A percentile compares a stretch with the other conserved stretches of the same genome.
Conservation (phyloP, 2,113 vertebrate species). For the Pelodiscus sinensis region DNA sequence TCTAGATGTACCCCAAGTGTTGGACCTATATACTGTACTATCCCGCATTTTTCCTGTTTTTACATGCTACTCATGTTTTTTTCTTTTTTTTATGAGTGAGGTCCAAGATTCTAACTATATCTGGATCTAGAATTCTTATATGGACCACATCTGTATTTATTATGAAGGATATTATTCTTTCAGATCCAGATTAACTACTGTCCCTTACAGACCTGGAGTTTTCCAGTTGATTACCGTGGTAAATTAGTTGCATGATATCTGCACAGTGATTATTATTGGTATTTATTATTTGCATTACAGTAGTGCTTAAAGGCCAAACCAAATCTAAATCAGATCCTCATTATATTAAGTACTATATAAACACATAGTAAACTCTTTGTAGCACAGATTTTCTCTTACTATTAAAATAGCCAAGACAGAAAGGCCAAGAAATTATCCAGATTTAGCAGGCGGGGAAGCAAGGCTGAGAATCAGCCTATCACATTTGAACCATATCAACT, state of each 20-base stretch:
- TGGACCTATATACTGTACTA: background rate
- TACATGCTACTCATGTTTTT: background rate
- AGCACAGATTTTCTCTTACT: too few species aligned
- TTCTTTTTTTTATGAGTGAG: too few species aligned
- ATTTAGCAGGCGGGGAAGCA: background rate
- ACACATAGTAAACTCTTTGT: background rate
- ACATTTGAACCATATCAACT: background rate
- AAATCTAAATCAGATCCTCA: background rate
- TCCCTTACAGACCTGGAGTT: too few species aligned
- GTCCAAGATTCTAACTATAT: background rate
- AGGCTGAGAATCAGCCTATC: background rate
- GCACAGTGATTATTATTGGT: background rate
- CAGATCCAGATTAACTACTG: background rate
- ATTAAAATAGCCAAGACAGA: background rate
- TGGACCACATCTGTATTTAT: background rate
- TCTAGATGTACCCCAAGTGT: background rate
- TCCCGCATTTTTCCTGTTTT: background rate
- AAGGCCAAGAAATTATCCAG: background rate
- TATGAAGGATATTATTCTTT: background rate
- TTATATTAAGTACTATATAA: background rate
- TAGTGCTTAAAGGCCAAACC: background rate
- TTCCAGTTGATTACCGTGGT: background rate
- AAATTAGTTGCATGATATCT: background rate
- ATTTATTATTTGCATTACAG: background rate
- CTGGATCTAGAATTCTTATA: background rate